Evolutionary conservation across 2,888 invertebrate genomes (phyloP), one percentile per base, ranked within the genome.

Genomic region (Scelioninae gen. 2): DNA sequence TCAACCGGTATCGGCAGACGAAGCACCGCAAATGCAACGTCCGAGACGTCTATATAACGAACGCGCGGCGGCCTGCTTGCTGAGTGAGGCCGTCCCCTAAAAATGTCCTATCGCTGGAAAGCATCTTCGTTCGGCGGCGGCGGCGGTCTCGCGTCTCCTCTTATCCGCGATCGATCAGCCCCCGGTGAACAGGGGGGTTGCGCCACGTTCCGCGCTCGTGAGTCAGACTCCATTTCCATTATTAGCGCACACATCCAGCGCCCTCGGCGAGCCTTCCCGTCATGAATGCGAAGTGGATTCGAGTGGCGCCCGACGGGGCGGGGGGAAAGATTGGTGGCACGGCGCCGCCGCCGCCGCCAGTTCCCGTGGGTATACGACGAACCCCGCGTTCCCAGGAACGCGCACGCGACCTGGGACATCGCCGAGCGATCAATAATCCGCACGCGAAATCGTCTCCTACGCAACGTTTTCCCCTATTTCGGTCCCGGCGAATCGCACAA

Each of bases 301-400:
- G 61, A 74, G 61, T 70, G 74, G 64, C 53, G 53, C 69, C 50
- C 55, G n/a, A 57, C 19, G 57, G 63, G 48, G 28, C 25, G 48
- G 10, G 55, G 50, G 57, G 55, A 18, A 33, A 43, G 55, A 19
- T 33, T 16, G 61, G 48, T 6, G n/a, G n/a, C n/a, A n/a, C n/a
- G n/a, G n/a, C n/a, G n/a, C n/a, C n/a, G n/a, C n/a, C n/a, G n/a
- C n/a, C n/a, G 37, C 45, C 57, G 67, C 46, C 58, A 78, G 80
- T 82, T 83, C 83, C 84, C 83, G 81, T 83, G 83, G 83, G 83
- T 83, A 84, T 82, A 79, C 77, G 77, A 76, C 78, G 78, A 76
- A 79, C 78, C 81, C 77, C 76, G 77, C 78, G 80, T 84, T 84
- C 84, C 84, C 84, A 84, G 83, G 82, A 83, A 78, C 81, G 82